These are phyloP conservation scores for Thrips palmi DNA, from an alignment of 1,140 invertebrate species.

Conservation along the genomic window DNA sequence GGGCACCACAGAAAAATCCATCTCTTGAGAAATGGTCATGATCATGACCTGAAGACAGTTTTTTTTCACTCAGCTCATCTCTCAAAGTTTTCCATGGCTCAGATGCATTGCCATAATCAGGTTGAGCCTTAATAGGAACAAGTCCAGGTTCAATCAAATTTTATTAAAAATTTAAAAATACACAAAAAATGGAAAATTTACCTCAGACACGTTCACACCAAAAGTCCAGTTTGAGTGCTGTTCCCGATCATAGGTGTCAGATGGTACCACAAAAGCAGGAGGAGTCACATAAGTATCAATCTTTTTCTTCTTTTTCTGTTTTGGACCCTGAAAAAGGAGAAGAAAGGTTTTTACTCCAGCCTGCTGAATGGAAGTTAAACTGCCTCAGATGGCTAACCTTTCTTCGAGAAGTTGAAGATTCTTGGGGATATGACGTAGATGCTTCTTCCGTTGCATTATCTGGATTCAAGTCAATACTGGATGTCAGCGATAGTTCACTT, in stretches of 20 bases:
- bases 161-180: conserved; percentile 10
- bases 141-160: conserved; percentile 9
- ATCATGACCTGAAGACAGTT: conserved; percentile 20
- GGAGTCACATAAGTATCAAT: no score
- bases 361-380: conserved; percentile 2
- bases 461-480: not conserved
- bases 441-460: conserved; percentile 3
- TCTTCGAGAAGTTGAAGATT: no score
- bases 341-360: not conserved
- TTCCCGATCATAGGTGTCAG: no score
- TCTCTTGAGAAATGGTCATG: conserved; percentile 31
- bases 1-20: conserved; percentile 44
- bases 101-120: conserved; percentile 24
- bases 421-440: not conserved
- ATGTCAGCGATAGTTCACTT: conserved; percentile 24
- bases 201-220: not conserved
- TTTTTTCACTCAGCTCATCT: not conserved
- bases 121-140: conserved; percentile 5
- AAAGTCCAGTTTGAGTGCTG: conserved; percentile 2
- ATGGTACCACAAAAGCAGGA: no score
- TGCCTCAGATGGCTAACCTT: no score
- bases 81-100: conserved; percentile 24
- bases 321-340: conserved; percentile 1
- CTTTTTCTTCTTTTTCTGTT: conserved; percentile 5
- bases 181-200: not conserved